Evolutionary conservation across 2,113 vertebrate genomes (phyloP).

Genomic region (Chionomys nivalis): DNA sequence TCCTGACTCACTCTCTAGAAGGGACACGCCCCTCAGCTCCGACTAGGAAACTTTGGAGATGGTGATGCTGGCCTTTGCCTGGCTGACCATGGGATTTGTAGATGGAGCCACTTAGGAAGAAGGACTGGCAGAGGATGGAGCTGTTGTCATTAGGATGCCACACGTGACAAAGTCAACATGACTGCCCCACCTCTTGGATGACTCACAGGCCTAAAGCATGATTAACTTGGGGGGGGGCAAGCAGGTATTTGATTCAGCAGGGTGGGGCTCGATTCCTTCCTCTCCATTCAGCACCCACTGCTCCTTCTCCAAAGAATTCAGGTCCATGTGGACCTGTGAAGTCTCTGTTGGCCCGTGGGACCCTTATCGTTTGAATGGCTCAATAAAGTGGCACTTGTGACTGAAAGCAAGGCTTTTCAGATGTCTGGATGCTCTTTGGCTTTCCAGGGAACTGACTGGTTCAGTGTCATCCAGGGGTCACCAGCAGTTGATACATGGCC

Average conservation of each 20-base stretch:
- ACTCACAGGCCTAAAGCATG: conserved; percentile 32
- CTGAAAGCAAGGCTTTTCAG: neutral
- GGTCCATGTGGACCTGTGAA: neutral
- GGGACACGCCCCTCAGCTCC: neutral
- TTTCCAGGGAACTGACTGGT: neutral
- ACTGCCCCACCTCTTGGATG: conserved; percentile 21
- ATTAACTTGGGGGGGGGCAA: neutral
- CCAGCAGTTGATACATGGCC: neutral
- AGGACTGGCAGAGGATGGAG: conserved; percentile 9
- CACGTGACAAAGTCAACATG: neutral
- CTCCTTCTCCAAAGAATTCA: neutral
- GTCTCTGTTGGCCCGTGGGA: neutral
- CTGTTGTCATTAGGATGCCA: neutral
- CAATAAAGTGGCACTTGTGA: neutral
- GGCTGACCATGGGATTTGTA: neutral
- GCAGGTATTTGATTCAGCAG: neutral
- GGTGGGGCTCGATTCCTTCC: neutral
- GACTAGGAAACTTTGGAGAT: neutral
- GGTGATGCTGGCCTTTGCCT: neutral
- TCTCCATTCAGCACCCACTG: neutral
- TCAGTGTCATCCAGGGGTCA: neutral
- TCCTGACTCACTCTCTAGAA: conserved; percentile 21
- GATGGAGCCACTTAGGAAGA: neutral
- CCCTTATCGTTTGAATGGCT: neutral
- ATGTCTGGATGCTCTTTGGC: neutral